These are phyloP conservation scores for Neosalanx taihuensis DNA, from an alignment of 2,797 vertebrate species.

Conservation along the genomic window DNA sequence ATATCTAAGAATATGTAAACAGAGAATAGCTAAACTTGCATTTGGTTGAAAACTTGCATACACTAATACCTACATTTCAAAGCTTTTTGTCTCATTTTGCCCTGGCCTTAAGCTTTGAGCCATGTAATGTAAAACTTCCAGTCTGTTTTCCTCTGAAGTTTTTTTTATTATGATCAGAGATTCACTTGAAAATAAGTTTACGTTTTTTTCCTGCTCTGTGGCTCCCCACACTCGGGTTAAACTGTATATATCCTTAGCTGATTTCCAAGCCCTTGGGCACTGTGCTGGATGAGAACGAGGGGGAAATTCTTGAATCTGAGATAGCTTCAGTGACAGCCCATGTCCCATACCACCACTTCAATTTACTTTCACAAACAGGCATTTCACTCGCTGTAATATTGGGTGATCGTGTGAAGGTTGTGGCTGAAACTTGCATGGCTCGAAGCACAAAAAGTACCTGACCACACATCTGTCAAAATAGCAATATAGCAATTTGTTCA, in stretches of 20 bases:
- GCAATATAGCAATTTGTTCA: background rate
- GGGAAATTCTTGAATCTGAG: conserved; percentile 47
- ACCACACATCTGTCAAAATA: no score
- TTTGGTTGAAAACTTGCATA: background rate
- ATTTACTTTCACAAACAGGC: conserved; percentile 37
- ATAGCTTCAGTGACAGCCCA: conserved; percentile 24
- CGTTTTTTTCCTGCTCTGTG: conserved; percentile 8
- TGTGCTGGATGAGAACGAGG: conserved; percentile 25
- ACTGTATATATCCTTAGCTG: conserved; percentile 7
- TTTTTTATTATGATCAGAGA: background rate
- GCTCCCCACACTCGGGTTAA: conserved; percentile 19
- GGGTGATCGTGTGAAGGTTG: conserved; percentile 1
- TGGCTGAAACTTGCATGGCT: no score
- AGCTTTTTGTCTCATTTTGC: background rate
- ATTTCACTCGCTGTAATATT: conserved; percentile 18
- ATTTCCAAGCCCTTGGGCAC: conserved; percentile 44
- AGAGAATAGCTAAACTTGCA: no score
- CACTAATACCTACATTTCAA: background rate
- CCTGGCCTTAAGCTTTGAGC: background rate
- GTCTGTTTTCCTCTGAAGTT: background rate
- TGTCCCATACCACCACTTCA: conserved; percentile 36
- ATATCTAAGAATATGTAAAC: conserved; percentile 5
- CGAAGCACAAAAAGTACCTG: no score
- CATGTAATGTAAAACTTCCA: background rate
- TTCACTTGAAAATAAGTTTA: conserved; percentile 16